These are phyloP conservation scores for Calameuta filiformis DNA, from an alignment of 2,888 invertebrate genomes.

Conservation along the genomic window DNA sequence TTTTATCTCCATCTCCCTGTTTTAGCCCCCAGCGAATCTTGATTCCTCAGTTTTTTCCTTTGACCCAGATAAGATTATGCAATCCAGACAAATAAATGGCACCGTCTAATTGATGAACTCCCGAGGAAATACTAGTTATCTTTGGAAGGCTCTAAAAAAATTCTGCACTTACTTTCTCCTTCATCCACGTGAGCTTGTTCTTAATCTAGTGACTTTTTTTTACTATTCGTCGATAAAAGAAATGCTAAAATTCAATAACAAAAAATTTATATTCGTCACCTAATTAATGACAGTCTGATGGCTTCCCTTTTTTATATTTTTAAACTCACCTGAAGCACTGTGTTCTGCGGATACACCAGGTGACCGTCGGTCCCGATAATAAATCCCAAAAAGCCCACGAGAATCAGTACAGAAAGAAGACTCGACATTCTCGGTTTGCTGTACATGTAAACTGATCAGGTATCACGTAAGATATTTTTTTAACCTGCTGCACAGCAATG, in stretches of 20 bases:
- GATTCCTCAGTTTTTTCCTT: not conserved
- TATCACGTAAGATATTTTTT: not conserved
- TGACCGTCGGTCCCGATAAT: not conserved
- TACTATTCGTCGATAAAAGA: not conserved
- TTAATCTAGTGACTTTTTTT: not conserved
- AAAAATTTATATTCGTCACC: not conserved
- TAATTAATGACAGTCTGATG: too few relatives aligned
- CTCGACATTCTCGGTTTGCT: not conserved
- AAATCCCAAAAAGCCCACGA: not conserved
- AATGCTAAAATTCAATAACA: not conserved
- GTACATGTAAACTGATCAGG: not conserved
- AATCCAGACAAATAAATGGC: slow-evolving; percentile 28
- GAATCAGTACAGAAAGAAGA: not conserved
- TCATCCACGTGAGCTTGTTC: not conserved
- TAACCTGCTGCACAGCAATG: not conserved
- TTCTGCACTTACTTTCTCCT: slow-evolving; percentile 4
- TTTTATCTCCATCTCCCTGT: too few relatives aligned
- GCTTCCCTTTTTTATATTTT: not conserved
- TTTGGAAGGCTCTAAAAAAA: slow-evolving; percentile 32
- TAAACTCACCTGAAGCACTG: slow-evolving; percentile 54
- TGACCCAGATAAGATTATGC: slow-evolving; percentile 15
- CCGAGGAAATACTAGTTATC: slow-evolving; percentile 29
- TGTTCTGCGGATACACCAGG: slow-evolving; percentile 50
- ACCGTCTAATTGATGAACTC: slow-evolving; percentile 35
- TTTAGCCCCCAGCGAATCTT: too few relatives aligned